These are phyloP conservation scores for Bhutanitis thaidina DNA, from an alignment of 2,888 invertebrate species.

Conservation along the genomic window DNA sequence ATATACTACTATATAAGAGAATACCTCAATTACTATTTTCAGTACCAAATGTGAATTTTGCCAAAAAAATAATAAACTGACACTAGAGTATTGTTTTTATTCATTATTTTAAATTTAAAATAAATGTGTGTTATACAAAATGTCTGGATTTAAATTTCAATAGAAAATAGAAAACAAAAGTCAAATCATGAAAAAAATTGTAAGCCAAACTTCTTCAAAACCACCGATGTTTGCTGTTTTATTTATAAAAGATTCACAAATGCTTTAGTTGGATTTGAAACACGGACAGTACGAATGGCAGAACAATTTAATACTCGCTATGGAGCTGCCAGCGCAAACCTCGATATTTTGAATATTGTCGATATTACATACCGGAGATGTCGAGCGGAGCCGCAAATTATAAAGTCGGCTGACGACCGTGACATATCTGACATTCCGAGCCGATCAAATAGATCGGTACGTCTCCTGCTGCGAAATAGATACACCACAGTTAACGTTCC, in stretches of 20 bases:
- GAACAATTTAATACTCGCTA: slow-evolving; percentile 2
- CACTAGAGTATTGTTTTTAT: too few relatives aligned
- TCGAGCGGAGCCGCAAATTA: slow-evolving; percentile 33
- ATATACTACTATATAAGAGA: too few relatives aligned
- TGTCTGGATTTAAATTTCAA: too few relatives aligned
- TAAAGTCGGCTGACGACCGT: slow-evolving; percentile 15
- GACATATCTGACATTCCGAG: slow-evolving; percentile 13
- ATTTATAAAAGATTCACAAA: neutral
- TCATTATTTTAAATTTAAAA: too few relatives aligned
- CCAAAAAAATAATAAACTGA: too few relatives aligned
- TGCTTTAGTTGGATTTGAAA: neutral
- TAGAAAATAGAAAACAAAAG: too few relatives aligned
- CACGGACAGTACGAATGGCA: neutral
- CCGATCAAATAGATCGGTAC: slow-evolving; percentile 2
- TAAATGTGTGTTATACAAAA: too few relatives aligned
- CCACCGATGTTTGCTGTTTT: too few relatives aligned
- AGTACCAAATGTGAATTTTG: too few relatives aligned
- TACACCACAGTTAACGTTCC: neutral
- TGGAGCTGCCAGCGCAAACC: neutral
- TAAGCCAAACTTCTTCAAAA: too few relatives aligned
- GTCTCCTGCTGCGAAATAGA: neutral
- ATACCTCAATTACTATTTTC: too few relatives aligned
- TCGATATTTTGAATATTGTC: slow-evolving; percentile 38
- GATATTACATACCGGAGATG: slow-evolving; percentile 39
- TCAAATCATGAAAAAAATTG: too few relatives aligned